A percentile compares a stretch with the other conserved stretches of the same genome.
phyloP scores from a whole-genome alignment of 2,888 invertebrate genomes.

The Odontothrips loti region DNA sequence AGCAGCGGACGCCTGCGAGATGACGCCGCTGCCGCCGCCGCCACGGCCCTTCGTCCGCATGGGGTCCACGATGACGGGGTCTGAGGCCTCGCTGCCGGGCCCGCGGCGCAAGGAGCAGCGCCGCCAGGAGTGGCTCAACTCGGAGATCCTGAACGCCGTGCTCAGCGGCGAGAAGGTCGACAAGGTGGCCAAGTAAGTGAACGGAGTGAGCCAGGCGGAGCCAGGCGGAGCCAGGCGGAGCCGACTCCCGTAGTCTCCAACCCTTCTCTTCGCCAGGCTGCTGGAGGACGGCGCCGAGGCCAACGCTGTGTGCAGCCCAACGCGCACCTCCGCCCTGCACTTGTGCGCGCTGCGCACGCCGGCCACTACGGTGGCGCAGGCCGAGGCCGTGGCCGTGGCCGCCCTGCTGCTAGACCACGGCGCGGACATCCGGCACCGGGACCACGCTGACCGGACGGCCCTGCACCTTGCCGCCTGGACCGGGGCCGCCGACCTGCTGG shows the following conservation, averaged over 20 bases:
- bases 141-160: constrained; percentile 34
- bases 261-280: constrained; percentile 27
- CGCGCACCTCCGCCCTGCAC: constrained; percentile 31
- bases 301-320: constrained; percentile 33
- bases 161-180: constrained; percentile 32
- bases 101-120: constrained; percentile 22
- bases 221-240: no score
- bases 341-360: constrained; percentile 30
- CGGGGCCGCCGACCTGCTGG: constrained; percentile 30
- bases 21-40: background rate
- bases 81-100: constrained; percentile 4
- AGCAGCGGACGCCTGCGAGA: background rate
- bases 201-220: background rate
- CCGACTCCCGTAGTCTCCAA: background rate
- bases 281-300: constrained; percentile 32
- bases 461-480: constrained; percentile 35
- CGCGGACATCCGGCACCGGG: constrained; percentile 25
- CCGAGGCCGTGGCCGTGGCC: constrained; percentile 20
- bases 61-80: constrained; percentile 4
- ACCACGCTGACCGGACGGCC: constrained; percentile 26
- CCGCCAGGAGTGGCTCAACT: constrained; percentile 29
- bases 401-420: constrained; percentile 31
- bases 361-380: constrained; percentile 28
- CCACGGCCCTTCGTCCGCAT: background rate
- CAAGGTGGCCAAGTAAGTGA: constrained; percentile 32